A percentile compares a stretch with the other conserved stretches of the same genome.
phyloP scores from a whole-genome alignment of 2,888 invertebrate genomes.

The Crocallis elinguaria region DNA sequence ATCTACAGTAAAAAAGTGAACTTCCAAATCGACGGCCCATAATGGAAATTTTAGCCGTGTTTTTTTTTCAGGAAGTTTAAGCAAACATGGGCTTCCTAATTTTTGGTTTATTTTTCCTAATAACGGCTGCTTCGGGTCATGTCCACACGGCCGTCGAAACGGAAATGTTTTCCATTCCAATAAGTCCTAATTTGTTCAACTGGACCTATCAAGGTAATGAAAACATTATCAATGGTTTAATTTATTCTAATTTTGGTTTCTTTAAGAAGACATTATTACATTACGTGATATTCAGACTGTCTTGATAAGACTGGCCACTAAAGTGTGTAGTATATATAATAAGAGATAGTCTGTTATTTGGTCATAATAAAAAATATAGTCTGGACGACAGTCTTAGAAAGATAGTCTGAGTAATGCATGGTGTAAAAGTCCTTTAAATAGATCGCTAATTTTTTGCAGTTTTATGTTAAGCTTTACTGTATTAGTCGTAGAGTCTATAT shows the following conservation, averaged over 20 bases:
- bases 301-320: too few relatives aligned
- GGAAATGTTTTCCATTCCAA: conserved; percentile 91
- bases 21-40: neutral
- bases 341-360: too few relatives aligned
- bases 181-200: conserved; percentile 91
- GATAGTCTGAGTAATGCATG: too few relatives aligned
- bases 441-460: neutral
- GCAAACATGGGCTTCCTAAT: conserved; percentile 14
- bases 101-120: conserved; percentile 41
- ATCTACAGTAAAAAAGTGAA: neutral
- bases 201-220: conserved; percentile 90
- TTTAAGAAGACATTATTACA: too few relatives aligned
- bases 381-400: too few relatives aligned
- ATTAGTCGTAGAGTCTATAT: neutral
- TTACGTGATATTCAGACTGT: too few relatives aligned
- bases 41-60: too few relatives aligned
- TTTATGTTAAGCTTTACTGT: neutral
- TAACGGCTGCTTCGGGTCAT: conserved; percentile 46
- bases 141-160: conserved; percentile 86
- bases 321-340: too few relatives aligned
- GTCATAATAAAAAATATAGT: too few relatives aligned
- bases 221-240: neutral
- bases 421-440: too few relatives aligned
- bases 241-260: too few relatives aligned
- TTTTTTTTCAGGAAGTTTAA: conserved; percentile 41